These are phyloP conservation scores for Stomorhina lunata DNA, from an alignment of 2,888 invertebrate species.

Conservation along the genomic window DNA sequence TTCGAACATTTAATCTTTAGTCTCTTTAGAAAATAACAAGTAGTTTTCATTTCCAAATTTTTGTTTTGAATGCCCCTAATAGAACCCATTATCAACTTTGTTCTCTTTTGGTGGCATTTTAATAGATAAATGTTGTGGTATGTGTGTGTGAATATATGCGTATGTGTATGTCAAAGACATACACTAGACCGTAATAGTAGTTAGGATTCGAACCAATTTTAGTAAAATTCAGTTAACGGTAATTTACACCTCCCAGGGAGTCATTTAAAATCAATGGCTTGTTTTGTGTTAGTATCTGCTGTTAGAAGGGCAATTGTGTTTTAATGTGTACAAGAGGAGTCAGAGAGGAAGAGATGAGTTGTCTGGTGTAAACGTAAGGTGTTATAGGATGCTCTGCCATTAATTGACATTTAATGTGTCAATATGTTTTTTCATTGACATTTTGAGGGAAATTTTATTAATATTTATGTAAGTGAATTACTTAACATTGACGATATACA, in stretches of 20 bases:
- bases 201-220: constrained; percentile 7
- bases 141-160: neutral
- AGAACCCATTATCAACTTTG: neutral
- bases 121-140: constrained; percentile 20
- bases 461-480: constrained; percentile 47
- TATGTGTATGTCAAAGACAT: neutral
- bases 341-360: no score
- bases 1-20: no score
- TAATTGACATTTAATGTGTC: constrained; percentile 64
- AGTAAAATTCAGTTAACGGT: constrained; percentile 31
- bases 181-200: no score
- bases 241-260: constrained; percentile 15
- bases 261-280: constrained; percentile 39
- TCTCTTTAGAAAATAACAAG: no score
- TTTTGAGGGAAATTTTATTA: constrained; percentile 53
- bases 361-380: no score
- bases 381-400: constrained; percentile 27
- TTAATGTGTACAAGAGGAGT: no score
- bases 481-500: constrained; percentile 19
- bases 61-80: neutral
- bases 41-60: no score
- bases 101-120: constrained; percentile 31
- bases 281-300: neutral
- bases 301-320: neutral
- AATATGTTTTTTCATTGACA: constrained; percentile 46